Base-by-base conservation (phyloP, 2,797 vertebrate genomes). In the Nyctibius grandis region DNA sequence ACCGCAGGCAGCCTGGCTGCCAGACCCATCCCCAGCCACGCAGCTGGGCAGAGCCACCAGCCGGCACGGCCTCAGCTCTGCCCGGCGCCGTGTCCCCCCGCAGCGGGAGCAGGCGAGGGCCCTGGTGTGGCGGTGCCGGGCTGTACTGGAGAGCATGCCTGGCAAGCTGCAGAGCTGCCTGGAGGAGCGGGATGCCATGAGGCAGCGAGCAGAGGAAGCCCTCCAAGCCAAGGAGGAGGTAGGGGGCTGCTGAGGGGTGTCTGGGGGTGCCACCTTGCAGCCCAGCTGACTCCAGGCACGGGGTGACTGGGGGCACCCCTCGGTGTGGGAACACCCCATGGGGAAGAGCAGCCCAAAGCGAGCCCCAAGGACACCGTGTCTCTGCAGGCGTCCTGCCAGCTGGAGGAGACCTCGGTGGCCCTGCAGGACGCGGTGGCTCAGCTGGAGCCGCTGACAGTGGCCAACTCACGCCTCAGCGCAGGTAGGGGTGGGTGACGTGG, bases 161-260 rank as follows among this genome's bases (percentile, higher is more conserved):
- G 88, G 97, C 94, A 99, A 98, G 87, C 97, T 98, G 50, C 96
- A 95, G 94, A 96, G 95, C 45, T 97, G 97, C 95, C 89, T 98
- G 80, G 96, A 95, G 68, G 97, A 99, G 93, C 98, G 93, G 77
- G 97, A 98, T 17, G 96, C 98, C 59, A 98, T 98, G 97, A 98
- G 63, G 93, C 85, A 63, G 23, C 82, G 42, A 82, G 98, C 98
- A 91, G 98, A 98, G 12, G 96, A 98, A 36, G 98, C 98, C 38
- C 85, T 91, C 15, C 82, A n/a, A 86, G 91, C 90, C 79, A 94
- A 91, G 50, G 54, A 95, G 68, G 28, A 96, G 96, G 95, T 96
- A 91, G 23, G 53, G 53, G 26, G 8, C 17, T 56, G 45, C 51
- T 28, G 1, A 50, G 28, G 2, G 1, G 12, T 53, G 53, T 28